Evolutionary conservation across 23 tunicate genomes (phyloP), one percentile per base, ranked within the genome.

Genomic region (Ciona savignyi): DNA sequence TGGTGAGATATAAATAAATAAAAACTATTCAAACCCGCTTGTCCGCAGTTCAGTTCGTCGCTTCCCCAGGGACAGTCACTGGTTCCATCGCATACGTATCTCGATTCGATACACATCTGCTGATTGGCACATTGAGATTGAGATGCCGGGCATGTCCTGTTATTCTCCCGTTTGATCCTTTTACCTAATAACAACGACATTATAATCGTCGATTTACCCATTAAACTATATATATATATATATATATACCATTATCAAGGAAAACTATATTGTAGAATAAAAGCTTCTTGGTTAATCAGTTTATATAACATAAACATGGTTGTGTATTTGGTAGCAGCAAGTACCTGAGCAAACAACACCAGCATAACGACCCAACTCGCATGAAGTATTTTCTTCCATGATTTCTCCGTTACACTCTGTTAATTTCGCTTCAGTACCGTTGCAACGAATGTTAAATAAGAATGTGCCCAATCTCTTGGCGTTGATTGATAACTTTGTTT

Each of bases 11-110:
- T n/a, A n/a, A n/a, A n/a, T n/a, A n/a, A n/a, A n/a, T n/a, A n/a
- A n/a, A n/a, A n/a, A n/a, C n/a, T n/a, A n/a, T n/a, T 6, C 56
- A 42, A 42, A 42, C 56, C 56, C 9, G 56, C 15, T 42, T 9
- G 4, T n/a, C 42, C 73, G 64, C 97, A 90, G 24, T 75, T 70
- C n/a, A 60, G 68, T 75, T 90, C 97, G 49, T 90, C 97, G 3
- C 89, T 83, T 22, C 97, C 97, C 97, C 97, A 90, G 1, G 97
- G 97, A 74, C 97, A 90, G 48, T 90, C 97, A 32, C 77, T 70
- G 85, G 78, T 83, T 19, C 79, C 97, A 65, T 90, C 97, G 60
- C 97, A 90, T 0, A 74, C 65, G 32, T 90, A 83, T 4, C 34
- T 66, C 33, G 70, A 62, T 24, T 66, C 42, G 6, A 90, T 70